Evolutionary conservation across 2,797 vertebrate genomes (phyloP), one percentile per base, ranked within the genome.

Genomic region (Sebastes oblongus): DNA sequence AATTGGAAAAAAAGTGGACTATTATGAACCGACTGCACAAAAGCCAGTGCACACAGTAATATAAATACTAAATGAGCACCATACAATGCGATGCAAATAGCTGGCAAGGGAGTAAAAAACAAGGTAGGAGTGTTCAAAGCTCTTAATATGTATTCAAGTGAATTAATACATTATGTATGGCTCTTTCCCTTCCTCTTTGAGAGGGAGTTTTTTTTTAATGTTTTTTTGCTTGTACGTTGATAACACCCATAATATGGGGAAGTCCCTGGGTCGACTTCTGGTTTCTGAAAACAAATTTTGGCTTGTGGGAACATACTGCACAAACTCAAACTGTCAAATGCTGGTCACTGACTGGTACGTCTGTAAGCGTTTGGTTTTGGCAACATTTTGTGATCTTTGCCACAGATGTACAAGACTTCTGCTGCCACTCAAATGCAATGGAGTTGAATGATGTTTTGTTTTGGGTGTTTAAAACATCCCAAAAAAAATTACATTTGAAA

Each of bases 1-100:
- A 97, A 97, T 97, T 97, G 96, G 95, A 95, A 97, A 96, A 46
- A 96, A 97, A 97, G 93, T 93, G 95, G 96, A 97, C 96, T 95
- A 96, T 97, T 96, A 97, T 95, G 95, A 97, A 96, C 94, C 90
- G 96, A 94, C 95, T 96, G 95, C 94, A 92, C 92, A 81, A 95
- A 95, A 96, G 95, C 92, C 94, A 94, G 94, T 69, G 90, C 85
- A 92, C 89, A 93, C 61, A 92, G 92, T 91, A 95, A 95, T 95
- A 96, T 95, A 96, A 96, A 96, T 96, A 96, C 94, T 95, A 96
- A 92, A 96, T 96, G 95, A 96, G 95, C 93, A 83, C 78, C 91
- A 93, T 90, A 93, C 92, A 91, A 93, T 90, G 91, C 55, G 89
- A 92, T 81, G 94, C 93, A 91, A 92, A 55, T 93, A 16, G 74